These are phyloP conservation scores for Stegastes partitus DNA, from an alignment of 2,113 vertebrate genomes.

Conservation along the genomic window DNA sequence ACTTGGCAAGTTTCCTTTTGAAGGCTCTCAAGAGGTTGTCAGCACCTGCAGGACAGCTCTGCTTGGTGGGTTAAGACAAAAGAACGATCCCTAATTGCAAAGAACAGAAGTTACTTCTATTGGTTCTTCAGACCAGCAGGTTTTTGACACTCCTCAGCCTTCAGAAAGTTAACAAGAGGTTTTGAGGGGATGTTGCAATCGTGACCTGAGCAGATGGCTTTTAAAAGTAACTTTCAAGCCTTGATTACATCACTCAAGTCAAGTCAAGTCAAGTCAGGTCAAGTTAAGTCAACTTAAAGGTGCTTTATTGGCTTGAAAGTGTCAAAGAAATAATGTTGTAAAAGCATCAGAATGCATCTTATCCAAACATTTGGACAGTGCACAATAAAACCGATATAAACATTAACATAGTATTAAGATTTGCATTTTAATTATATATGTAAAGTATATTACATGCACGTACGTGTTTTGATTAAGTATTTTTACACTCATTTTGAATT, in stretches of 20 bases:
- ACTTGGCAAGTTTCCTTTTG: conserved; percentile 1
- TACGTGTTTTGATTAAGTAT: too few relatives aligned
- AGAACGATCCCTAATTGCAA: background rate
- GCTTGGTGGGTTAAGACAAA: background rate
- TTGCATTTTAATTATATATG: too few relatives aligned
- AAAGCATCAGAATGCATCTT: too few relatives aligned
- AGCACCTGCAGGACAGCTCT: background rate
- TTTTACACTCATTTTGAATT: too few relatives aligned
- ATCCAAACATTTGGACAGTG: too few relatives aligned
- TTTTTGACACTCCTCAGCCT: background rate
- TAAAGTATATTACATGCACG: too few relatives aligned
- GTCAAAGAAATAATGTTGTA: too few relatives aligned
- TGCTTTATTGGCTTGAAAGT: too few relatives aligned
- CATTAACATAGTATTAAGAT: too few relatives aligned
- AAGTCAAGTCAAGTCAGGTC: too few relatives aligned
- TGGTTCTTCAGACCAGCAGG: background rate
- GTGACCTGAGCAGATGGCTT: conserved; percentile 33
- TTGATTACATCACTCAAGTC: background rate
- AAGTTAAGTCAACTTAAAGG: too few relatives aligned
- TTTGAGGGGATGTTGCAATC: background rate
- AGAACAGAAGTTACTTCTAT: background rate
- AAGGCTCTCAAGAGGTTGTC: background rate
- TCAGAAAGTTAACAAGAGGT: background rate
- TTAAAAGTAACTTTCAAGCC: conserved; percentile 24
- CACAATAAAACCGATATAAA: too few relatives aligned